Evolutionary conservation across 2,113 vertebrate genomes (phyloP).

Genomic region (Myanophis thanlyinensis): DNA sequence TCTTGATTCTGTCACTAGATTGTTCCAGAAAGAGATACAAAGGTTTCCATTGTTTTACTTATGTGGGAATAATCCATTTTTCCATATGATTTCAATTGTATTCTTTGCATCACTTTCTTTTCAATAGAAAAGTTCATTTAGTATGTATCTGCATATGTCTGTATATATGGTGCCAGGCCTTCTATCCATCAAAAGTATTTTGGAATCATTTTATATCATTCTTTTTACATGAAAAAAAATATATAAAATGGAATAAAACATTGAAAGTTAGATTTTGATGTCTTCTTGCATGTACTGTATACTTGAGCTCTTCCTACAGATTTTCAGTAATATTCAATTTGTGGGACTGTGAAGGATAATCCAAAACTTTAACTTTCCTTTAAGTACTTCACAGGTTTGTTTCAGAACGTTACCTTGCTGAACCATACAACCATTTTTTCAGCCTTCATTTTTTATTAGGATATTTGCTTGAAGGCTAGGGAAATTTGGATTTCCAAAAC

Average conservation of each 20-base stretch:
- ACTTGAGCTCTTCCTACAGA: not conserved
- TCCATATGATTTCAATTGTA: not conserved
- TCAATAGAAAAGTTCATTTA: not conserved
- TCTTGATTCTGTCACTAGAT: not conserved
- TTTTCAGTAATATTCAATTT: not conserved
- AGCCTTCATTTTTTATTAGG: not conserved
- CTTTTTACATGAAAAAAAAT: not conserved
- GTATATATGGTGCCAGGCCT: not conserved
- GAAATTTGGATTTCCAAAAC: not conserved
- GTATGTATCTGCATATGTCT: not conserved
- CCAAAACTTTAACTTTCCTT: not conserved
- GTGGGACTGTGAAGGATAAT: not conserved
- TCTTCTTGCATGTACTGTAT: not conserved
- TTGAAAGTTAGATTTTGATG: not conserved
- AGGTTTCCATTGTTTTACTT: conserved; percentile 14
- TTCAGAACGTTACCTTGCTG: not conserved
- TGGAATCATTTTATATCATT: not conserved
- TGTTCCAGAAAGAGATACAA: not conserved
- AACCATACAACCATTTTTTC: not conserved
- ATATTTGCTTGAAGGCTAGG: not conserved
- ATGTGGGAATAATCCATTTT: conserved; percentile 21
- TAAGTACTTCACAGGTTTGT: not conserved
- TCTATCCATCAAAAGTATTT: not conserved
- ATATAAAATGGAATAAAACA: not conserved
- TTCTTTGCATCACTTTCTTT: conserved; percentile 11